These are phyloP conservation scores for Oxyruncus cristatus DNA, from an alignment of 2,113 vertebrate species.

Conservation along the genomic window DNA sequence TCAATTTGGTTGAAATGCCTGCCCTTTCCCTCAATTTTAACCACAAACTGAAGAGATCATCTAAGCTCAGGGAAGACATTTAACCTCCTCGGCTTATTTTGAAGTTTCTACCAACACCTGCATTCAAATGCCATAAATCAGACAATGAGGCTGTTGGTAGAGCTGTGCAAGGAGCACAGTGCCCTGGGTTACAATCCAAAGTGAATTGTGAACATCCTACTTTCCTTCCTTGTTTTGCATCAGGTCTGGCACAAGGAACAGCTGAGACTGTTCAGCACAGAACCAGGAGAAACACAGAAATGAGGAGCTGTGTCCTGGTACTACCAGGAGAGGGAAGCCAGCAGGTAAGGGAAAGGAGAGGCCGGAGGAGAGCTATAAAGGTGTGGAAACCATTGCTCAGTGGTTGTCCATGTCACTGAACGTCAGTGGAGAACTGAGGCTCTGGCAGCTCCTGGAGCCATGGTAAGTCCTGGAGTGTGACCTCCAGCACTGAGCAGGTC, in stretches of 20 bases:
- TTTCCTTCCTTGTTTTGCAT: neutral
- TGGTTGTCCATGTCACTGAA: neutral
- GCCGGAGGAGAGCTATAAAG: neutral
- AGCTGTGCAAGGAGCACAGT: neutral
- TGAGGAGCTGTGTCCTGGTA: neutral
- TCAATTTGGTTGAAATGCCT: neutral
- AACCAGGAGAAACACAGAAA: neutral
- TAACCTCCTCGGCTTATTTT: neutral
- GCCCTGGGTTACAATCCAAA: neutral
- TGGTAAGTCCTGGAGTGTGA: neutral
- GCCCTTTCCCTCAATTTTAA: neutral
- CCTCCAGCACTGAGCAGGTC: neutral
- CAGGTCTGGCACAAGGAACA: neutral
- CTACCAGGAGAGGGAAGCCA: neutral
- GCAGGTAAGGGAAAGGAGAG: neutral
- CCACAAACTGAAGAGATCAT: neutral
- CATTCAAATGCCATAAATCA: neutral
- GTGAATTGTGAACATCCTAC: neutral
- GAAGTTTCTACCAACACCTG: neutral
- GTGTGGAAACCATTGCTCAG: neutral
- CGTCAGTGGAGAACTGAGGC: neutral
- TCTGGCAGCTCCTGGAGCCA: neutral
- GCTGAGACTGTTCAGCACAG: neutral
- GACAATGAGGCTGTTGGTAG: neutral
- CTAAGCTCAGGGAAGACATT: neutral